These are phyloP conservation scores for Jaculus jaculus DNA, from an alignment of 2,113 vertebrate genomes.

Conservation along the genomic window DNA sequence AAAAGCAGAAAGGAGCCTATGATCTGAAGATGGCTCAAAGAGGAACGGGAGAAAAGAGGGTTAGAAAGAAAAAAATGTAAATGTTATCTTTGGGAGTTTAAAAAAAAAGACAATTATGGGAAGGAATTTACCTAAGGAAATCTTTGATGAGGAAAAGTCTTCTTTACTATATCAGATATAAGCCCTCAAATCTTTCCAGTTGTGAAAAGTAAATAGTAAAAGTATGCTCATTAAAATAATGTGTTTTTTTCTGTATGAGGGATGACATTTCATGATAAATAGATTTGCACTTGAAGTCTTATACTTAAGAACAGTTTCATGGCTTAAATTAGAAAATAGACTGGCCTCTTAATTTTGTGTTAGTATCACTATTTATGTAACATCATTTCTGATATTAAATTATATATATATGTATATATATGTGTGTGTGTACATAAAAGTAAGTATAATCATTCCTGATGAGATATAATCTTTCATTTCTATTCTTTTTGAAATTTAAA, in stretches of 20 bases:
- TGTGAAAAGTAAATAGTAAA: background rate
- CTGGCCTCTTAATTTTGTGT: slow-evolving; percentile 1
- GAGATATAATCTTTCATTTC: background rate
- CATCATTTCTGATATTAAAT: background rate
- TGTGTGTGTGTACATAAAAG: background rate
- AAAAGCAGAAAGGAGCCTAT: no score
- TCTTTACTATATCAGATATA: slow-evolving; percentile 1
- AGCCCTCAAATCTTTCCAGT: background rate
- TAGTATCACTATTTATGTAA: slow-evolving; percentile 21
- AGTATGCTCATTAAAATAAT: background rate
- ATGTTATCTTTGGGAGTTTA: background rate
- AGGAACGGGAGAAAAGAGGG: no score
- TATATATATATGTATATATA: no score
- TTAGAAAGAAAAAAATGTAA: background rate
- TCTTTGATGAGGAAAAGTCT: background rate
- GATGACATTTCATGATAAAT: slow-evolving; percentile 1
- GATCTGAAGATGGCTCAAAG: no score
- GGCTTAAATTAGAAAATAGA: background rate
- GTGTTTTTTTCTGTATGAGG: background rate
- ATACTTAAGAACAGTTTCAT: background rate
- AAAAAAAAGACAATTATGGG: background rate
- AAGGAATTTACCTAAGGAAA: background rate
- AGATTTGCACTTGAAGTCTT: background rate
- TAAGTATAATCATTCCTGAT: background rate
- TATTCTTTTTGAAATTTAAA: background rate